Evolutionary conservation across 2,113 vertebrate genomes (phyloP).

Genomic region (Lathamus discolor): DNA sequence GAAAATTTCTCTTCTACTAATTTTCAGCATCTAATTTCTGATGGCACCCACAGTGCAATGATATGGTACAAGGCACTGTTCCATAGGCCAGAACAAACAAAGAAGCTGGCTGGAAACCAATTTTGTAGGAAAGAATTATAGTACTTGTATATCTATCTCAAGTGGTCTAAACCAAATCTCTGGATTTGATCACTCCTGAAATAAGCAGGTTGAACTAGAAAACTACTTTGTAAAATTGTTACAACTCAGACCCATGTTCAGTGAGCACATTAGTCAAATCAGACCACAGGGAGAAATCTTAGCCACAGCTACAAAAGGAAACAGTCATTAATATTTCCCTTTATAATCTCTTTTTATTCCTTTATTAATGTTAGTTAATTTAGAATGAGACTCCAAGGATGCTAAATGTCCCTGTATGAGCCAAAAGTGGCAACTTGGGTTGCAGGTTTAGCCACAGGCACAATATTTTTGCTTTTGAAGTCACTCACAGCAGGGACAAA

Average conservation of each 20-base stretch:
- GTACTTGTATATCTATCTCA: background rate
- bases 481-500: background rate
- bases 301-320: background rate
- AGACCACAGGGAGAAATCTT: background rate
- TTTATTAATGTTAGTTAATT: conserved; percentile 25
- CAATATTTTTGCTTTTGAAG: background rate
- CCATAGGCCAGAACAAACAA: background rate
- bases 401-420: background rate
- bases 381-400: background rate
- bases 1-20: background rate
- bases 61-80: rapidly evolving
- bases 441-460: background rate
- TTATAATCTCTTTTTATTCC: background rate
- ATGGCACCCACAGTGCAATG: background rate
- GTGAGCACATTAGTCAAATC: background rate
- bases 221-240: background rate
- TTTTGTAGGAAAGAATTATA: background rate
- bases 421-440: background rate
- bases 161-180: background rate
- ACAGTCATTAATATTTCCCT: background rate
- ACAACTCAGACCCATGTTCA: background rate
- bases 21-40: background rate
- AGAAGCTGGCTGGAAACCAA: background rate
- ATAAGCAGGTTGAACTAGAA: background rate
- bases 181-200: background rate